phyloP scores from a whole-genome alignment of 2,113 vertebrate genomes.

The Myrmecophaga tridactyla region DNA sequence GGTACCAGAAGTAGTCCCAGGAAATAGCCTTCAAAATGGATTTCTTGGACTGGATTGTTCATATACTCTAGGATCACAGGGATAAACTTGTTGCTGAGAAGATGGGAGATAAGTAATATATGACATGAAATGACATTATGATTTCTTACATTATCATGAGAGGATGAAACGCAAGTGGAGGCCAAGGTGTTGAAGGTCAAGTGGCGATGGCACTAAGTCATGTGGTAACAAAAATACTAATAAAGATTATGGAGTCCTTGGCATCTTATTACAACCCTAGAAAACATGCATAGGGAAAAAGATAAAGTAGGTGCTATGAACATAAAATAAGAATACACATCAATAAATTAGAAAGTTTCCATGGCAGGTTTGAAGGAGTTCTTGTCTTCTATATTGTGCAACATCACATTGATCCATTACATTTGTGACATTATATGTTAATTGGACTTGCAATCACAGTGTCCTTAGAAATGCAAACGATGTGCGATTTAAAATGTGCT shows the following conservation, averaged over 20 bases:
- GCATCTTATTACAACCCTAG: neutral
- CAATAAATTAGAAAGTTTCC: neutral
- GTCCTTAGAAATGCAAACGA: neutral
- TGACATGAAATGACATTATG: neutral
- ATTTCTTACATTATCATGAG: neutral
- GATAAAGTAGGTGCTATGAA: neutral
- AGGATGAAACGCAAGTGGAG: neutral
- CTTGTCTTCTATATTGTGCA: neutral
- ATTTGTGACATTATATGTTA: neutral
- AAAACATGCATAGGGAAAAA: conserved; percentile 7
- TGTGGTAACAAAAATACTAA: neutral
- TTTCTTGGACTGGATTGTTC: neutral
- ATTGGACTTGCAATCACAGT: neutral
- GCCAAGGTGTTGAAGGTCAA: neutral
- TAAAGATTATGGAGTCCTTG: neutral
- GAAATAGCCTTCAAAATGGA: neutral
- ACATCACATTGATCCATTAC: neutral
- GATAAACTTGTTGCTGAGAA: neutral
- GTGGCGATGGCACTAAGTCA: neutral
- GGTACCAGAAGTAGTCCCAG: neutral
- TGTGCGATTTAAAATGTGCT: neutral
- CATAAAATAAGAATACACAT: neutral
- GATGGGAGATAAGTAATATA: neutral
- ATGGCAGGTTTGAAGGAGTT: neutral
- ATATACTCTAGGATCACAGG: neutral